phyloP scores from a whole-genome alignment of 2,888 invertebrate species.

The Camptogramma bilineatum region DNA sequence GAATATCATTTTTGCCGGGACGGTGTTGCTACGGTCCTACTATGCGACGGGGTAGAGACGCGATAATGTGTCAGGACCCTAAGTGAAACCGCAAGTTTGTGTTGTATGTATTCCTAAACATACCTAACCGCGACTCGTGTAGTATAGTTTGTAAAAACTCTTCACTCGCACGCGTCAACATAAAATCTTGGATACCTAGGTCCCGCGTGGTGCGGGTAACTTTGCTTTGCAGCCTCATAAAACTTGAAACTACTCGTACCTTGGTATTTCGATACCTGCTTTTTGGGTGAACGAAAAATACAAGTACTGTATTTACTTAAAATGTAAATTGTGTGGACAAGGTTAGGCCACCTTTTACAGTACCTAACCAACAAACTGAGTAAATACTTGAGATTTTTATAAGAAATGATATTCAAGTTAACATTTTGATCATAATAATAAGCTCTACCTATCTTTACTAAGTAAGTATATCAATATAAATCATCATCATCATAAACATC shows the following conservation, averaged over 20 bases:
- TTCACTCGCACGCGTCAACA: constrained; percentile 60
- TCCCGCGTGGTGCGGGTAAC: constrained; percentile 51
- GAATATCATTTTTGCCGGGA: no score
- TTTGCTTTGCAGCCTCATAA: constrained; percentile 47
- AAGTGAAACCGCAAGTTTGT: not conserved
- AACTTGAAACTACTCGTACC: constrained; percentile 51
- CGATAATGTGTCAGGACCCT: no score
- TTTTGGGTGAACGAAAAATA: constrained; percentile 10
- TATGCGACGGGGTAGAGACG: no score
- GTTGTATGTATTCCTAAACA: not conserved
- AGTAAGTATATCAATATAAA: no score
- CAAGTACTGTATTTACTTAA: not conserved
- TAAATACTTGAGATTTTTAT: not conserved
- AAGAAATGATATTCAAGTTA: no score
- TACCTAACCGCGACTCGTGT: constrained; percentile 33
- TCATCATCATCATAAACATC: no score
- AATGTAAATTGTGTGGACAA: not conserved
- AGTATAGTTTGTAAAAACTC: constrained; percentile 71
- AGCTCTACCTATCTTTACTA: no score
- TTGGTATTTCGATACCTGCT: constrained; percentile 16
- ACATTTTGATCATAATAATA: no score
- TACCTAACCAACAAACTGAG: not conserved
- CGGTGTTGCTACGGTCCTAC: no score
- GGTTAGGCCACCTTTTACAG: not conserved
- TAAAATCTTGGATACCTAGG: constrained; percentile 62